A percentile compares a stretch with the other conserved stretches of the same genome.
Conservation (phyloP, 2,113 vertebrate species). For the Leucosticte australis region DNA sequence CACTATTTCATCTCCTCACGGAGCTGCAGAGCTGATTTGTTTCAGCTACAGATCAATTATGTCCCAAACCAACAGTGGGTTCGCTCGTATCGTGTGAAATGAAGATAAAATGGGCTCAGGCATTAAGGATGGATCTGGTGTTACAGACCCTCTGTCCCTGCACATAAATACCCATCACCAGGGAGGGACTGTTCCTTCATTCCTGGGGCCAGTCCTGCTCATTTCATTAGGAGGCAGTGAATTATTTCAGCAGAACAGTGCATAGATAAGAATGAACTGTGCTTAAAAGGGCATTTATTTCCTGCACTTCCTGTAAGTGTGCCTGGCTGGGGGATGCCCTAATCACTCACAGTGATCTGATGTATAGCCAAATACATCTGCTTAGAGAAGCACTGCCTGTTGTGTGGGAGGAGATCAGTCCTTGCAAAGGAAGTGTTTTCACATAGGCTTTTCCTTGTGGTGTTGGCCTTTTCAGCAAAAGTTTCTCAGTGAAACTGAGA, state of each 20-base stretch:
- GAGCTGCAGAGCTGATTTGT: conserved; percentile 3
- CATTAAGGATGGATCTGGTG: background rate
- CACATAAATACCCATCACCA: conserved; percentile 5
- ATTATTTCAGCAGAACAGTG: conserved; percentile 15
- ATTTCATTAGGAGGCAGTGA: conserved; percentile 44
- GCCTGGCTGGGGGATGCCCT: background rate
- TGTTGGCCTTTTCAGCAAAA: background rate
- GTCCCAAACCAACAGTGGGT: background rate
- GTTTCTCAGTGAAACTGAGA: background rate
- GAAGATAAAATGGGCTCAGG: conserved; percentile 6
- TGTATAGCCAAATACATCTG: background rate
- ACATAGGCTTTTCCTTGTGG: accelerated
- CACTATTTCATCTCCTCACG: conserved; percentile 51
- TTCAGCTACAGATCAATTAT: conserved; percentile 37
- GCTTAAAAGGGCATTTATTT: conserved; percentile 25
- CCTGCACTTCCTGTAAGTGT: background rate
- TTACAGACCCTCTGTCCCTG: background rate
- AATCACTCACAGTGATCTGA: conserved; percentile 3
- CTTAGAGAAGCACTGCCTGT: background rate
- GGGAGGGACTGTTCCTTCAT: background rate
- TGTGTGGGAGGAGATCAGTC: background rate
- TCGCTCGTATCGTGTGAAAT: background rate
- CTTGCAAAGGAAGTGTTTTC: background rate
- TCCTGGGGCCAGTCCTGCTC: background rate
- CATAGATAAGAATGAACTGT: background rate